These are phyloP conservation scores for Hippopotamus amphibius DNA, from an alignment of 2,113 vertebrate genomes.

Conservation along the genomic window DNA sequence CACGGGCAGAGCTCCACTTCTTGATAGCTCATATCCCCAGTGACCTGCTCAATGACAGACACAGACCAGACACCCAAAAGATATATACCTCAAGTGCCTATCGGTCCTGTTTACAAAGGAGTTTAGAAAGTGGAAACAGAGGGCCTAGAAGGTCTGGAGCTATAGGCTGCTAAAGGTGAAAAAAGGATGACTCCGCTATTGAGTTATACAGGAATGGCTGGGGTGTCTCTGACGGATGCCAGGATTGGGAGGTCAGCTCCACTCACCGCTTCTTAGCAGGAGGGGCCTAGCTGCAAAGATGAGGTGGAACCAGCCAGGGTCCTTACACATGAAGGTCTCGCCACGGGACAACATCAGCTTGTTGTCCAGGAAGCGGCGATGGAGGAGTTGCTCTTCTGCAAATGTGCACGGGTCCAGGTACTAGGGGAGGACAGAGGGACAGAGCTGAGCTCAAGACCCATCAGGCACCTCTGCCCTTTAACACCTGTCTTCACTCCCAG, in stretches of 20 bases:
- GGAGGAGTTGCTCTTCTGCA: constrained; percentile 91
- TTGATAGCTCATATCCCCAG: background rate
- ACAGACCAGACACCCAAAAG: background rate
- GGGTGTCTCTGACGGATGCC: background rate
- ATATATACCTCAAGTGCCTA: background rate
- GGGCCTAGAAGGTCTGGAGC: background rate
- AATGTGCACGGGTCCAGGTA: constrained; percentile 90
- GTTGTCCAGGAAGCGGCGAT: constrained; percentile 91
- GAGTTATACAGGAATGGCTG: background rate
- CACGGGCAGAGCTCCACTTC: background rate
- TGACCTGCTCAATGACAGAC: background rate
- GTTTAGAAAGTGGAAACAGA: background rate
- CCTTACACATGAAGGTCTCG: constrained; percentile 90
- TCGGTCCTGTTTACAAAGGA: background rate
- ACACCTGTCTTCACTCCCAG: background rate
- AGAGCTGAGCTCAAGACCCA: background rate
- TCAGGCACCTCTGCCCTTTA: background rate
- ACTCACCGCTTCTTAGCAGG: constrained; percentile 90
- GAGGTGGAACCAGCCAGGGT: constrained; percentile 95
- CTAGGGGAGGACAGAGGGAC: constrained; percentile 80
- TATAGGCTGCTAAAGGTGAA: background rate
- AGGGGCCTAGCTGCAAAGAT: constrained; percentile 90
- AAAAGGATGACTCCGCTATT: background rate
- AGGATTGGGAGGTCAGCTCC: background rate
- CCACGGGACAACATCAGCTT: constrained; percentile 92